A percentile compares a stretch with the other conserved stretches of the same genome.
These are phyloP conservation scores for Anisognathus igniventris DNA, from an alignment of 2,797 vertebrate species.

Conservation along the genomic window DNA sequence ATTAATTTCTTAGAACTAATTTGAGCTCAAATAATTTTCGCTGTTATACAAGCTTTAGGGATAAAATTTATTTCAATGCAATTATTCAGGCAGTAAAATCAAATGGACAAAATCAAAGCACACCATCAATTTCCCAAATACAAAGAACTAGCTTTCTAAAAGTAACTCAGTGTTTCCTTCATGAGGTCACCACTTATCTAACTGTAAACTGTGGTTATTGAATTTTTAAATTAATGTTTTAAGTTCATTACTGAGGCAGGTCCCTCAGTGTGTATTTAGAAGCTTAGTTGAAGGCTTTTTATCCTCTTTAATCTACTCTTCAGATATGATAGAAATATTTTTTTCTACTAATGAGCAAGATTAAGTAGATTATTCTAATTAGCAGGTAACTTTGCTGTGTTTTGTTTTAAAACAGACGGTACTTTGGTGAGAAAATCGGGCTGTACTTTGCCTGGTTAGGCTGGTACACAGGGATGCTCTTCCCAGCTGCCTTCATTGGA, in stretches of 20 bases:
- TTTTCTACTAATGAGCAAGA: neutral
- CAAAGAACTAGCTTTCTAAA: neutral
- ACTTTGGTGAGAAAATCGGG: constrained; percentile 93
- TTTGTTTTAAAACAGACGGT: constrained; percentile 79
- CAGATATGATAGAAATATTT: neutral
- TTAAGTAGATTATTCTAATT: neutral
- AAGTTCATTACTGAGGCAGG: neutral
- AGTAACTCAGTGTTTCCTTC: neutral
- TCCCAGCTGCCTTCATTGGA: constrained; percentile 90
- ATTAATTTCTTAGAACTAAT: neutral
- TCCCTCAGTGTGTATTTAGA: neutral
- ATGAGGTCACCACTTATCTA: neutral
- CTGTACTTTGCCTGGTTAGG: constrained; percentile 93
- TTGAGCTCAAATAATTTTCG: neutral
- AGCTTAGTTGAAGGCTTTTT: neutral
- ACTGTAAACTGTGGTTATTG: neutral
- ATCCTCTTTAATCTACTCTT: neutral
- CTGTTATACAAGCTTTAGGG: neutral
- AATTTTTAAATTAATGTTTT: neutral
- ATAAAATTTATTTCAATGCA: neutral
- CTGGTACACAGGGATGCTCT: constrained; percentile 95
- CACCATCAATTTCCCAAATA: neutral
- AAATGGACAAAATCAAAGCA: neutral
- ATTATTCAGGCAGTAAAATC: neutral
- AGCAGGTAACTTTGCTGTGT: neutral